Evolutionary conservation across 2,888 invertebrate genomes (phyloP).

Genomic region (Zaprionus obscuricornis): DNA sequence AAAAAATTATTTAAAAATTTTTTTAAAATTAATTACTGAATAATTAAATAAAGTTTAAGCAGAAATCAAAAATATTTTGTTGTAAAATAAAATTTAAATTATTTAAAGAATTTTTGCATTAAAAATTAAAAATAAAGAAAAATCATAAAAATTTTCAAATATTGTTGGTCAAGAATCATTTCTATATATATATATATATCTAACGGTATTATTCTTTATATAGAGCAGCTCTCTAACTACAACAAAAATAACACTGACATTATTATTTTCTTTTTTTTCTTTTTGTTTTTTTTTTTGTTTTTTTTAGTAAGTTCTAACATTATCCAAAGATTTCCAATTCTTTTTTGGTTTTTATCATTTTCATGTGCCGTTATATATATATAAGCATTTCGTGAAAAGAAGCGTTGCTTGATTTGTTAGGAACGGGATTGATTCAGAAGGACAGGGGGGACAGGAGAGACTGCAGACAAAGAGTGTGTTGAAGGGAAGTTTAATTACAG

Average conservation of each 20-base stretch:
- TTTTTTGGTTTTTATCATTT: constrained; percentile 13
- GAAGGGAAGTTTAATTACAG: neutral
- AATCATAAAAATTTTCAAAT: too few species aligned
- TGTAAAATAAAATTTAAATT: neutral
- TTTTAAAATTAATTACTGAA: neutral
- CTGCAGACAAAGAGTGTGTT: constrained; percentile 1
- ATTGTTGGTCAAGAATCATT: constrained; percentile 3
- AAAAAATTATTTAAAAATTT: neutral
- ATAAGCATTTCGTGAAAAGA: constrained; percentile 50
- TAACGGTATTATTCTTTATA: constrained; percentile 12
- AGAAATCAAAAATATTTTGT: too few species aligned
- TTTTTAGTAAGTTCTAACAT: constrained; percentile 43
- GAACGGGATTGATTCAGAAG: constrained; percentile 14
- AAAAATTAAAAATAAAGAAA: neutral
- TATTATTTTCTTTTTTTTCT: neutral
- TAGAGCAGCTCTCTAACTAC: constrained; percentile 55
- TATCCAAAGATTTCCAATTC: constrained; percentile 48
- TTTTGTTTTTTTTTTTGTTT: too few species aligned
- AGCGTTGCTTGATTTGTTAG: constrained; percentile 49
- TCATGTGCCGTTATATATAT: constrained; percentile 21
- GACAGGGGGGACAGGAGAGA: neutral
- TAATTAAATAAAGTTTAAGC: too few species aligned
- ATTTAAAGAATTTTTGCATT: neutral
- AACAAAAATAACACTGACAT: constrained; percentile 28
- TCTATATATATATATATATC: constrained; percentile 1